phyloP scores from a whole-genome alignment of 2,888 invertebrate species.

The Ochropacha duplaris region DNA sequence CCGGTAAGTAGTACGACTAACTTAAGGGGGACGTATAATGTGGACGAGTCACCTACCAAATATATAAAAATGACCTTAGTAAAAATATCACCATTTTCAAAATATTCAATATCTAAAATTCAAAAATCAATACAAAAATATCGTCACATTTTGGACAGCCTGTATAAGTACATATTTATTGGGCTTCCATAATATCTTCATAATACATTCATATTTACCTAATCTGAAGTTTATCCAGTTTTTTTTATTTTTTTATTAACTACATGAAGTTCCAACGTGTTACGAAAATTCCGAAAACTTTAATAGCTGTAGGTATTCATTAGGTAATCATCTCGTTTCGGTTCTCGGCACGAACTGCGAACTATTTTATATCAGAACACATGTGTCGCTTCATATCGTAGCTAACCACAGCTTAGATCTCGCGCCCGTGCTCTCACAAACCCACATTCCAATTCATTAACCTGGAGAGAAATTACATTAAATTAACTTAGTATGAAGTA shows the following conservation, averaged over 20 bases:
- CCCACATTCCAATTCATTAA: no score
- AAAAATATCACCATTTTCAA: no score
- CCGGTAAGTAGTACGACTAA: no score
- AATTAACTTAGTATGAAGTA: neutral
- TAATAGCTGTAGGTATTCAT: constrained; percentile 3
- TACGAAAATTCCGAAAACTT: neutral
- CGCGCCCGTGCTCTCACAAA: neutral
- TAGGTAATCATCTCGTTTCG: constrained; percentile 35
- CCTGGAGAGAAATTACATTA: neutral
- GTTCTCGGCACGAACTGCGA: constrained; percentile 27
- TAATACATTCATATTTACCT: no score
- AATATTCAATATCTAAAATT: no score
- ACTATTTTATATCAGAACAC: constrained; percentile 2
- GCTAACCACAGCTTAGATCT: neutral
- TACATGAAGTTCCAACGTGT: neutral
- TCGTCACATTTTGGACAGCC: no score
- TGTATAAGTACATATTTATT: no score
- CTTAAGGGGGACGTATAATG: no score
- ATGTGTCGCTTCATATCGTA: neutral
- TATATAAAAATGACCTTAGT: no score
- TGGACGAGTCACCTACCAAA: no score
- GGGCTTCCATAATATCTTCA: neutral
- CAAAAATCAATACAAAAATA: no score
- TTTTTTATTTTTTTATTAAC: neutral
- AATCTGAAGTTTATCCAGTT: no score